Base-by-base conservation (phyloP, 2,888 invertebrate genomes). In the Pseudanteris insignis region DNA sequence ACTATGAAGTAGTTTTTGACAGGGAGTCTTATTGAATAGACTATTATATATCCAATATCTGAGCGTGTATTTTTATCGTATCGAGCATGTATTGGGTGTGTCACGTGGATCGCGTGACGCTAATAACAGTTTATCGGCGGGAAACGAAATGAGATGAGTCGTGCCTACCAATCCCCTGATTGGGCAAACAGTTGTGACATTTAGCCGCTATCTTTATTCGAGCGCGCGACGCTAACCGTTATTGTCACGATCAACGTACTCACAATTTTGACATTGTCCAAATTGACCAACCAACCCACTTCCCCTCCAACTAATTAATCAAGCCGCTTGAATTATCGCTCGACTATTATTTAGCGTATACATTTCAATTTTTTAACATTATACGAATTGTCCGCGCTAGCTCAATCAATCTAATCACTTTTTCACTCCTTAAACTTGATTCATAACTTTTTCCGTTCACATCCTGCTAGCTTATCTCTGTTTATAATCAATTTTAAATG, bases 171-270 rank as follows among this genome's bases (percentile, higher is more conserved):
- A 69, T 71, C 68, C 62, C 61, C 63, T 67, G 76, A 76, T 76
- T 72, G 70, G 71, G 74, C 68, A 71, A 75, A 72, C 67, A 66
- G 63, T 66, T 71, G 71, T 75, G 76, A 76, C 74, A 76, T 77
- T 76, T 76, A 75, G 65, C 68, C 66, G 68, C 61, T 67, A 66
- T 71, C 75, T 68, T 64, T 64, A 48, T 70, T 68, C 63, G 64
- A 69, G 67, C 65, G 67, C 65, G 66, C 68, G 58, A 38, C 53
- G 48, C 43, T 36, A 58, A 43, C 51, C 34, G 55, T 51, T 51
- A 51, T 50, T 63, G 59, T 59, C 55, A 53, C 63, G 62, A 62
- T 51, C 50, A 32, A 44, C 50, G 9, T 41, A 30, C 34, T 9
- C 21, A 60, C 28, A 12, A 54, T 54, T 61, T 48, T 54, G 44